Conservation (phyloP, 2,113 vertebrate species). For the Drymodes brunneopygia region DNA sequence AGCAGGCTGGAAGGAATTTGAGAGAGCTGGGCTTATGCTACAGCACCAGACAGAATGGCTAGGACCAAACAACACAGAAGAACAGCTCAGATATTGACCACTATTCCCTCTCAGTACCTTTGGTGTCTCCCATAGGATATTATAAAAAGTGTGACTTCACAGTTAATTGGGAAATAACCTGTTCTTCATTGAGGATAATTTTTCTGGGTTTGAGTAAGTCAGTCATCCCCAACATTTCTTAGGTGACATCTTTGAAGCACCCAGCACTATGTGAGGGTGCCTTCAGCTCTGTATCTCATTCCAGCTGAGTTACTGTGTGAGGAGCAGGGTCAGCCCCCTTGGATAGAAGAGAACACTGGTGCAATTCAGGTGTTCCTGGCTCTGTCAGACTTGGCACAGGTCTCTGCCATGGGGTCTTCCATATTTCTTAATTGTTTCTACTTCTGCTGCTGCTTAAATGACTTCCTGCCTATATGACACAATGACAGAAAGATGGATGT, state of each 20-base stretch:
- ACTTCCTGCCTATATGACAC: neutral
- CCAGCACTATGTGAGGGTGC: neutral
- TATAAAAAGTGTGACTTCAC: neutral
- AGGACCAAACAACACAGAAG: neutral
- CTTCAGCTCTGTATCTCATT: neutral
- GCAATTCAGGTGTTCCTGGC: neutral
- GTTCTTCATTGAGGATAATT: neutral
- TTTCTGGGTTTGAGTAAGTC: neutral
- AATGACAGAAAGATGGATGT: neutral
- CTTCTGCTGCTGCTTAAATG: neutral
- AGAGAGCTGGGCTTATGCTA: neutral
- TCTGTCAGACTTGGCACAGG: neutral
- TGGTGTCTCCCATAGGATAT: neutral
- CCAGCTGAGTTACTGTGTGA: rapidly evolving
- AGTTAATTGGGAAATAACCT: neutral
- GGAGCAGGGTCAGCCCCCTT: neutral
- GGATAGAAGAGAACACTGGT: neutral
- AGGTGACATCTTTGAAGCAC: neutral
- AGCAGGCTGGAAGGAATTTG: neutral
- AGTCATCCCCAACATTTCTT: neutral
- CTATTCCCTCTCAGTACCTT: neutral
- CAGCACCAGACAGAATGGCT: neutral
- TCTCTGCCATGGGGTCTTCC: neutral
- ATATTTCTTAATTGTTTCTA: neutral
- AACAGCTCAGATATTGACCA: rapidly evolving